These are phyloP conservation scores for Epistrophella euchroma DNA, from an alignment of 2,888 invertebrate species.

Conservation along the genomic window DNA sequence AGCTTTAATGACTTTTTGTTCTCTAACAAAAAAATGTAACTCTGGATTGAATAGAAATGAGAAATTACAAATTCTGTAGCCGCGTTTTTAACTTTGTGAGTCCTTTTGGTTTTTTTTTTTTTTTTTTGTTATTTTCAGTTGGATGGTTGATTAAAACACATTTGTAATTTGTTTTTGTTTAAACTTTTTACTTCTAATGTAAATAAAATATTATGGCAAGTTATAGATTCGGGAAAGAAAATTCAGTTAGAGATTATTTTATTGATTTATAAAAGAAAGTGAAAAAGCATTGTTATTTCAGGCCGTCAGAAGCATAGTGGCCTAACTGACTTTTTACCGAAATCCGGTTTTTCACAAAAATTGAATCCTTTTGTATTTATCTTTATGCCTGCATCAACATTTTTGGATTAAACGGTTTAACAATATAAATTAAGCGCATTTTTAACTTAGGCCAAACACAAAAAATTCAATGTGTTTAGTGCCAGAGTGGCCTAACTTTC, in stretches of 20 bases:
- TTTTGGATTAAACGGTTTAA: too few relatives aligned
- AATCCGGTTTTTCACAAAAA: too few relatives aligned
- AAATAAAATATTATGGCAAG: neutral
- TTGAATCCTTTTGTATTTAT: too few relatives aligned
- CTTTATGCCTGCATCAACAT: too few relatives aligned
- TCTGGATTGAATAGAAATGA: slow-evolving; percentile 5
- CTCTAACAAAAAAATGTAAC: slow-evolving; percentile 3
- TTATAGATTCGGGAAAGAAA: neutral
- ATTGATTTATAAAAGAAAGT: too few relatives aligned
- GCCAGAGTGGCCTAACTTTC: too few relatives aligned
- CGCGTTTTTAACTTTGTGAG: slow-evolving; percentile 7
- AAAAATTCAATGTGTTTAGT: too few relatives aligned
- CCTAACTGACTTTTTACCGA: too few relatives aligned
- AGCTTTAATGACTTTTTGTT: slow-evolving; percentile 20
- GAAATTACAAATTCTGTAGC: slow-evolving; percentile 3
- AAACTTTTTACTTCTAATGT: neutral
- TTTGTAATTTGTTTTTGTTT: neutral
- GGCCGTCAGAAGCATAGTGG: too few relatives aligned
- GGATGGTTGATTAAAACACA: neutral
- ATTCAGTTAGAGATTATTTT: neutral
- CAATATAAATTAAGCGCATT: too few relatives aligned
- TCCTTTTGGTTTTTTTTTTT: neutral
- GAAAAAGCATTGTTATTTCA: too few relatives aligned
- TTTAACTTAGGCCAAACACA: too few relatives aligned
- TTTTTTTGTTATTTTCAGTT: neutral